Conservation (phyloP, 37 sponge, comb jelly and placozoan genomes). For the Halisarca cf. caerulea region DNA sequence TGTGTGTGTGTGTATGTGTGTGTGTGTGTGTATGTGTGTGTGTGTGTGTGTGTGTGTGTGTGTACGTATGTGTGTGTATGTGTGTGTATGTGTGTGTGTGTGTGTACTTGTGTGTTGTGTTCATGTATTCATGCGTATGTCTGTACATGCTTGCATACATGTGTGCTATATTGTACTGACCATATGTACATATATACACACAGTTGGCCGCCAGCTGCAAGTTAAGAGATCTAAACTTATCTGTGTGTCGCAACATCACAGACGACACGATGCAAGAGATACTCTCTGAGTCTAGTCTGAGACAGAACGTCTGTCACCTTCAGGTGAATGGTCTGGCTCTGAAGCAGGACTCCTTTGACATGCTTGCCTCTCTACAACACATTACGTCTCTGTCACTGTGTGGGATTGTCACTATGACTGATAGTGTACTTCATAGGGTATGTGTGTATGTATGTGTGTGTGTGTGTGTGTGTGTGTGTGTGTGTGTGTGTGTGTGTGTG, state of each 20-base stretch:
- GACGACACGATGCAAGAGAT: slow-evolving; percentile 15
- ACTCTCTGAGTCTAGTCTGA: neutral
- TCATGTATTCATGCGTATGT: no score
- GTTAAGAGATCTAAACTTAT: slow-evolving; percentile 42
- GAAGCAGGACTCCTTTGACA: slow-evolving; percentile 10
- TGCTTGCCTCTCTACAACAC: neutral
- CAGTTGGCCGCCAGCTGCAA: slow-evolving; percentile 68
- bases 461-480: neutral
- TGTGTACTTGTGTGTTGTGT: no score
- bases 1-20: no score
- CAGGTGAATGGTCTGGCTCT: neutral
- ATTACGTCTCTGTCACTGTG: slow-evolving; percentile 51
- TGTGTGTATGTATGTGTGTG: neutral
- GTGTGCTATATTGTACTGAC: neutral
- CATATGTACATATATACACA: no score
- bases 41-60: no score
- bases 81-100: no score
- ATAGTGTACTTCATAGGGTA: neutral
- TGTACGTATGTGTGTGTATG: no score
- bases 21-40: no score
- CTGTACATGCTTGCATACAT: neutral
- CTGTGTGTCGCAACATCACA: slow-evolving; percentile 63
- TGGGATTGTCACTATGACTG: slow-evolving; percentile 26
- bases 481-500: neutral
- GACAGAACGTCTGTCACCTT: neutral